Evolutionary conservation across 2,888 invertebrate species (phyloP), one percentile per base, ranked within the genome.

Genomic region (Drosophila paucipuncta): DNA sequence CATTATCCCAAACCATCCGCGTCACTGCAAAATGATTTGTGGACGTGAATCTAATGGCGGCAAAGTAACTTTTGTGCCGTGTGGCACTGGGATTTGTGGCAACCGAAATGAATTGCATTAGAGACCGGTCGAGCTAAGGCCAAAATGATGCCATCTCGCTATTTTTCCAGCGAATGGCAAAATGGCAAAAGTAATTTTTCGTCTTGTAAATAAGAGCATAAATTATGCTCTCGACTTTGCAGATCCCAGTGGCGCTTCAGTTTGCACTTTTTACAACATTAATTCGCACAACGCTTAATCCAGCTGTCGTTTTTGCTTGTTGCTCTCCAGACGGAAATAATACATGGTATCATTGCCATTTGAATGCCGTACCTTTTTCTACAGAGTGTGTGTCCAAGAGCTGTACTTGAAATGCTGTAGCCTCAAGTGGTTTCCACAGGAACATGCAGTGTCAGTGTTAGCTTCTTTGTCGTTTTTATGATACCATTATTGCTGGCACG

Each of bases 11-110:
- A 39, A n/a, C 72, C 57, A 77, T 59, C 54, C 67, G 18, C 39
- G 39, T 41, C 31, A 61, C 79, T 53, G 80, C 90, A 80, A 87
- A 91, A 91, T 87, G 86, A 87, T 91, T 87, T 87, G 89, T 91
- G 61, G 85, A 85, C 76, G 87, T 90, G 61, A 78, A 80, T 78
- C 76, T 76, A 83, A 86, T 81, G 73, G 77, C 52, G 74, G 62
- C 65, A 72, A 65, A 82, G 83, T 72, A 68, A 66, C 67, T 62
- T 70, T 37, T 57, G 63, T 50, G 76, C 76, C 68, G 62, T 73
- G 63, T 53, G 66, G 63, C 71, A 73, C 64, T 60, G 59, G 22
- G 65, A 65, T 68, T 70, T 57, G 78, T 66, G 70, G 70, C 70
- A 65, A 54, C 65, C 18, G 39, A 61, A 71, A 68, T 68, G 61